Evolutionary conservation across 2,888 invertebrate species (phyloP).

Genomic region (Agrochola lychnidis): DNA sequence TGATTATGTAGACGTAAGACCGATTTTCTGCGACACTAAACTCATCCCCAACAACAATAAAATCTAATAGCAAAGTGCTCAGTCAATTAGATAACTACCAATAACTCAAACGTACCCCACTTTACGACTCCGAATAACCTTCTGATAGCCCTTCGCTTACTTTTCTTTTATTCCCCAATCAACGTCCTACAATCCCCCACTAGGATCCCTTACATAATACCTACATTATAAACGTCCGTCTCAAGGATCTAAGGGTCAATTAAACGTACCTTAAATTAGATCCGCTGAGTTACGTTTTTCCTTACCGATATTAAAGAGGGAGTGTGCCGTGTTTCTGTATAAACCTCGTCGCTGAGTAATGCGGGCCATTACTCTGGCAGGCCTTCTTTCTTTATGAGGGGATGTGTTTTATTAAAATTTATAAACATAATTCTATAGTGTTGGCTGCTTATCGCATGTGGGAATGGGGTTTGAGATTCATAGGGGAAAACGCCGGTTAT

Average conservation of each 20-base stretch:
- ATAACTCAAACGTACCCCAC: conserved; percentile 40
- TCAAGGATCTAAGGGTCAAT: conserved; percentile 56
- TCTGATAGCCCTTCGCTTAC: conserved; percentile 15
- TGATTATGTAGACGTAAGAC: neutral
- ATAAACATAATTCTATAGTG: conserved; percentile 80
- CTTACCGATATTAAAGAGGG: conserved; percentile 61
- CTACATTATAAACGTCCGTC: conserved; percentile 54
- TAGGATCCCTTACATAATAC: conserved; percentile 51
- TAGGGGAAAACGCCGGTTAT: conserved; percentile 9
- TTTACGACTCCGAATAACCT: conserved; percentile 25
- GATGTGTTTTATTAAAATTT: conserved; percentile 74
- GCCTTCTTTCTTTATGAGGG: conserved; percentile 61
- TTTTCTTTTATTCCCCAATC: conserved; percentile 52
- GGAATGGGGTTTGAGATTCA: conserved; percentile 30
- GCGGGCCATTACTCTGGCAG: conserved; percentile 67
- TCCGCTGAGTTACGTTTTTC: conserved; percentile 57
- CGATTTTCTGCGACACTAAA: conserved; percentile 28
- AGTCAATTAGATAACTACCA: conserved; percentile 44
- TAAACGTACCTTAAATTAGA: conserved; percentile 58
- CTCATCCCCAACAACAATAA: conserved; percentile 36
- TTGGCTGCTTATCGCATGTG: conserved; percentile 70
- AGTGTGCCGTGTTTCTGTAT: conserved; percentile 50
- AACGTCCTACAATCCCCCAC: conserved; percentile 33
- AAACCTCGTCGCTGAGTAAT: conserved; percentile 64
- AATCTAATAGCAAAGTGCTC: conserved; percentile 35